These are phyloP conservation scores for Strix occidentalis DNA, from an alignment of 2,797 vertebrate species.

Conservation along the genomic window DNA sequence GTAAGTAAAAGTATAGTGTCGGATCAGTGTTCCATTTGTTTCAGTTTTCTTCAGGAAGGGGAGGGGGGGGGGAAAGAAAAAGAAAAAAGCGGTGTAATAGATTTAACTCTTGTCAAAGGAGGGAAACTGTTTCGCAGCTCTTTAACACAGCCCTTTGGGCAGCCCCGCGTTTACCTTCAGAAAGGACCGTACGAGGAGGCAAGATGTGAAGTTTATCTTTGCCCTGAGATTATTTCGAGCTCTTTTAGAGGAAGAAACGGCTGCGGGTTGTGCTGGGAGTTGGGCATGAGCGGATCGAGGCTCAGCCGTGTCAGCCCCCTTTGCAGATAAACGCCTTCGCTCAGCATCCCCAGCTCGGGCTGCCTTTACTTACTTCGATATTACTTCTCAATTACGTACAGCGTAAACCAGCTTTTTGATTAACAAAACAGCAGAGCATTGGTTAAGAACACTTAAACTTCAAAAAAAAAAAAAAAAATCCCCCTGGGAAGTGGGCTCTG, in stretches of 20 bases:
- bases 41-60: constrained; percentile 50
- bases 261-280: constrained; percentile 41
- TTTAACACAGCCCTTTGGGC: constrained; percentile 8
- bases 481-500: constrained; percentile 80
- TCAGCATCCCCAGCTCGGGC: constrained; percentile 68
- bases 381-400: constrained; percentile 71
- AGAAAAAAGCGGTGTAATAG: not conserved
- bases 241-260: not conserved
- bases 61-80: too few relatives aligned
- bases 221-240: constrained; percentile 8
- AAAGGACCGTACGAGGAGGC: not conserved
- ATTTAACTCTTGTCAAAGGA: constrained; percentile 46
- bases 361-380: constrained; percentile 70
- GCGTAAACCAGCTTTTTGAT: constrained; percentile 76
- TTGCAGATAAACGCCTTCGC: constrained; percentile 34
- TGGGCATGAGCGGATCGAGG: constrained; percentile 38
- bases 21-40: constrained; percentile 64
- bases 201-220: constrained; percentile 47
- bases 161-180: constrained; percentile 52
- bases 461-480: constrained; percentile 51
- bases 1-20: constrained; percentile 69
- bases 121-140: not conserved
- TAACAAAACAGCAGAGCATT: constrained; percentile 75
- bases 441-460: constrained; percentile 81
- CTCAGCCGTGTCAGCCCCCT: constrained; percentile 32